Conservation (phyloP, 2,113 vertebrate species). For the Zosterops borbonicus region DNA sequence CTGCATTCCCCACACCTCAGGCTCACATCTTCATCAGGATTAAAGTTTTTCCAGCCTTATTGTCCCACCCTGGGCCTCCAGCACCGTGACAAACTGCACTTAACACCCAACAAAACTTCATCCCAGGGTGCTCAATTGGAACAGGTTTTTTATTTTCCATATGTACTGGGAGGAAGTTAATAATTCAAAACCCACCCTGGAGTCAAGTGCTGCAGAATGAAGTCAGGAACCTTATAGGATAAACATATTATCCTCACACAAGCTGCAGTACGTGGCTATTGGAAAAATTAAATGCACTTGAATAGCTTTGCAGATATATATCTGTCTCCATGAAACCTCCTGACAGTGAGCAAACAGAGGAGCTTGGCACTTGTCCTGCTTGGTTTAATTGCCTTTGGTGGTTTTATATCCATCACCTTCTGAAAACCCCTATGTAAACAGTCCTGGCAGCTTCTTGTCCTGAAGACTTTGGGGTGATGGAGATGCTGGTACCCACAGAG, state of each 20-base stretch:
- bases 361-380: neutral
- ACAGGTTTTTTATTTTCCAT: neutral
- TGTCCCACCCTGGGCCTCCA: neutral
- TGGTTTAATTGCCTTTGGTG: neutral
- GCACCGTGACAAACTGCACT: neutral
- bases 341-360: neutral
- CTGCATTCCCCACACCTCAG: neutral
- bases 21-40: neutral
- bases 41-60: neutral
- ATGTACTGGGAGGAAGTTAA: neutral
- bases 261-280: neutral
- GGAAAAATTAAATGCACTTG: neutral
- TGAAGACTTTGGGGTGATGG: neutral
- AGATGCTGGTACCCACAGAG: neutral
- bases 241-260: neutral
- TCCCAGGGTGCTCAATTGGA: neutral
- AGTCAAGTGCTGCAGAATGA: neutral
- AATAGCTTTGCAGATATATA: neutral
- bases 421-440: neutral
- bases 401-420: neutral
- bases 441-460: neutral
- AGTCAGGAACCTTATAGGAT: neutral
- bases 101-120: neutral
- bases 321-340: neutral
- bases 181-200: neutral